These are phyloP conservation scores for Todiramphus chloris DNA, from an alignment of 2,113 vertebrate genomes.

Conservation along the genomic window DNA sequence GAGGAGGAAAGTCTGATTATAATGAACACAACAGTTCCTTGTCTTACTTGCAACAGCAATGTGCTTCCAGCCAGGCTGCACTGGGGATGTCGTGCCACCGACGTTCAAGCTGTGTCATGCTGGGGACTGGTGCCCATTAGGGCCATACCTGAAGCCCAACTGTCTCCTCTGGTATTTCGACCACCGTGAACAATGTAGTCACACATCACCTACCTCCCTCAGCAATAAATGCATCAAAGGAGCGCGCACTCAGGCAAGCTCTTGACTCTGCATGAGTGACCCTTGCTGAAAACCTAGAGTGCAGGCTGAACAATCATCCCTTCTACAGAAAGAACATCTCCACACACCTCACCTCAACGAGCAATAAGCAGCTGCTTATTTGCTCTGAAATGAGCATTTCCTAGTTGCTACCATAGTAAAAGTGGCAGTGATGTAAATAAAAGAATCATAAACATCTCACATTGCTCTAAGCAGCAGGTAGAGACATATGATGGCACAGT, in stretches of 20 bases:
- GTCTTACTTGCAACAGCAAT: not conserved
- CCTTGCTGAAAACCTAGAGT: not conserved
- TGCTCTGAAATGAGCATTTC: not conserved
- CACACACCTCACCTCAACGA: not conserved
- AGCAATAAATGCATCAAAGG: not conserved
- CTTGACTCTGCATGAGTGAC: not conserved
- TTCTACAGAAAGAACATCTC: not conserved
- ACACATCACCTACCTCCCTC: not conserved
- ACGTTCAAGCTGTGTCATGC: not conserved
- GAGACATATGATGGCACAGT: not conserved
- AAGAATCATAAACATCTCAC: not conserved
- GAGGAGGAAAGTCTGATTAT: not conserved
- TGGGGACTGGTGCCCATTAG: not conserved
- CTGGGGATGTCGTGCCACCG: not conserved
- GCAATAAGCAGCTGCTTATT: not conserved
- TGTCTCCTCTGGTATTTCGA: not conserved
- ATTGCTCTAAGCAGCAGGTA: not conserved
- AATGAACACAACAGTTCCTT: constrained; percentile 13
- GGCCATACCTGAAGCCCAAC: not conserved
- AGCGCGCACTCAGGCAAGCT: not conserved
- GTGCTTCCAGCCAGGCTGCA: not conserved
- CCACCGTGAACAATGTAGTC: not conserved
- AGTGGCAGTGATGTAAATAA: not conserved
- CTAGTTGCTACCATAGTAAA: not conserved
- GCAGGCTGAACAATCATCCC: not conserved